phyloP scores from a whole-genome alignment of 1,140 invertebrate genomes.

The Whitmania pigra region DNA sequence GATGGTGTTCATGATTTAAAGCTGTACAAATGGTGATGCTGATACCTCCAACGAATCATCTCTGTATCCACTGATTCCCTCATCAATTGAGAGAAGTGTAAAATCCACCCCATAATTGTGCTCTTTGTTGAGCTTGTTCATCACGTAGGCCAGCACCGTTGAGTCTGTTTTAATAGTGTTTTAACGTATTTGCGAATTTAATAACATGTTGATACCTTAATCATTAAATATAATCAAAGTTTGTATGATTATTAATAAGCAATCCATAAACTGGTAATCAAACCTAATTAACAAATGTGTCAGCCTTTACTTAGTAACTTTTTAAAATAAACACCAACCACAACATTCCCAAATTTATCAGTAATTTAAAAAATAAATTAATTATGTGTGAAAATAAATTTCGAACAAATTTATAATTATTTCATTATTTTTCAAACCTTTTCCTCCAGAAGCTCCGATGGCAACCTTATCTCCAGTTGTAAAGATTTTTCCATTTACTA shows the following conservation, averaged over 20 bases:
- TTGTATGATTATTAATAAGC: not conserved
- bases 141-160: conserved; percentile 75
- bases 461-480: conserved; percentile 74
- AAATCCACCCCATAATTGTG: conserved; percentile 83
- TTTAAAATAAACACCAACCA: too few species aligned
- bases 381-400: too few species aligned
- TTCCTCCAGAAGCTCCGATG: conserved; percentile 91
- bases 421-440: conserved; percentile 44
- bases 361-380: too few species aligned
- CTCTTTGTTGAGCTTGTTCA: conserved; percentile 80
- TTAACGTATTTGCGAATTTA: not conserved
- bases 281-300: too few species aligned
- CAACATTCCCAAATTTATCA: too few species aligned
- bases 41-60: conserved; percentile 82
- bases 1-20: too few species aligned
- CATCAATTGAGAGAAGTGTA: conserved; percentile 87
- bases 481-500: conserved; percentile 70
- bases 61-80: conserved; percentile 93
- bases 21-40: too few species aligned
- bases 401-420: not conserved
- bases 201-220: not conserved
- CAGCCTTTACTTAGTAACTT: too few species aligned
- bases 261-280: not conserved
- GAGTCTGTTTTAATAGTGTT: conserved; percentile 66
- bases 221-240: not conserved